Evolutionary conservation across 2,888 invertebrate genomes (phyloP), one percentile per base, ranked within the genome.

Genomic region (Habrosyne pyritoides): DNA sequence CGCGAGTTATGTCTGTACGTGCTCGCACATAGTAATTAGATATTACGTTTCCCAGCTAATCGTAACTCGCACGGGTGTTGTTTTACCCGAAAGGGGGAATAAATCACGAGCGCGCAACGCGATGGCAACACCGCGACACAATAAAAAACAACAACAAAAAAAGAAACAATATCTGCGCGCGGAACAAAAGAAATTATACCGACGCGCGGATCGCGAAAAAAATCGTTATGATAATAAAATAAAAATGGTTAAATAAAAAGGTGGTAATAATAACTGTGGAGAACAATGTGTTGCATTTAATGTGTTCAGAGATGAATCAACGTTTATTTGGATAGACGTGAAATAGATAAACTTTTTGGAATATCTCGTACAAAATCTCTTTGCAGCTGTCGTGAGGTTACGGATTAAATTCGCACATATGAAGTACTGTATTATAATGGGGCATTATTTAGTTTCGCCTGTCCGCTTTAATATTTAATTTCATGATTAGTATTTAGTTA

Each of bases 21-120:
- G 92, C 90, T 81, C 81, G 79, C 83, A 83, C 92, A 92, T 91
- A 91, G 89, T 91, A 91, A 91, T 92, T 91, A 92, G 90, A 91
- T 92, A 92, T 91, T 91, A 91, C 86, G 82, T 78, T 80, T 79
- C 84, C 83, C 77, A 73, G 84, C 89, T 92, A 91, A 91, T 92
- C 89, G 91, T 89, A 89, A 89, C 90, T 91, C 88, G 87, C 87
- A 86, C 87, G 89, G 88, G 88, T 87, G 90, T 91, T 91, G 91
- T 92, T 92, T 91, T 91, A 91, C 89, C 83, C 84, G 73, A 87
- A 88, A 86, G 86, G 91, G 91, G 83, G 86, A 87, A 91, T 91
- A 90, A 92, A 91, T 92, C 91, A 90, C 79, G 65, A 28, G 18
- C 50, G 28, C 73, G 67, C 75, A 72, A 78, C 77, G 78, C 86